A percentile compares a stretch with the other conserved stretches of the same genome.
Conservation (phyloP, 2,113 vertebrate species). For the Caranx melampygus region DNA sequence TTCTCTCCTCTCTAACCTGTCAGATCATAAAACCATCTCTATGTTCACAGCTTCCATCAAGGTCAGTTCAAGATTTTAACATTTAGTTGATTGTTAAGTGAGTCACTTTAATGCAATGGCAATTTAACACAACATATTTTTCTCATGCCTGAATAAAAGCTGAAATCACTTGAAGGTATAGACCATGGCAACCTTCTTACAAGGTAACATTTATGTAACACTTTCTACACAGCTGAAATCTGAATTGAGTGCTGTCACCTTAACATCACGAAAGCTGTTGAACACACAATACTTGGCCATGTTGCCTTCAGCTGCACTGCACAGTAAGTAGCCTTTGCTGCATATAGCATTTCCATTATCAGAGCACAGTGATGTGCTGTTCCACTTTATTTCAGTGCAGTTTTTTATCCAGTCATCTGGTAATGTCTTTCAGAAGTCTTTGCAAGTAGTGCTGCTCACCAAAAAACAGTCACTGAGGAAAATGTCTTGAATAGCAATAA, state of each 20-base stretch:
- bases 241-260: background rate
- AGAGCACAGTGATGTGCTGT: background rate
- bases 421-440: background rate
- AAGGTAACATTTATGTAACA: background rate
- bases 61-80: background rate
- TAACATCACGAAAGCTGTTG: background rate
- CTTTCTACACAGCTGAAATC: background rate
- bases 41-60: slow-evolving; percentile 4
- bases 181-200: background rate
- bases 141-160: background rate
- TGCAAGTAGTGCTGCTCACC: background rate
- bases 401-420: background rate
- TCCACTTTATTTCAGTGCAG: background rate
- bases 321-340: background rate
- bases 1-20: slow-evolving; percentile 22
- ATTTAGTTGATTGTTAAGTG: background rate
- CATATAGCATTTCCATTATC: background rate
- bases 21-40: slow-evolving; percentile 24
- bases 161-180: background rate
- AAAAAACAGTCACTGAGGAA: background rate
- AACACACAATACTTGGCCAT: too few species aligned
- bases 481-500: background rate
- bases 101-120: background rate
- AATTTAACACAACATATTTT: background rate
- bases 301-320: background rate